These are phyloP conservation scores for Myxocyprinus asiaticus DNA, from an alignment of 2,113 vertebrate genomes.

Conservation along the genomic window DNA sequence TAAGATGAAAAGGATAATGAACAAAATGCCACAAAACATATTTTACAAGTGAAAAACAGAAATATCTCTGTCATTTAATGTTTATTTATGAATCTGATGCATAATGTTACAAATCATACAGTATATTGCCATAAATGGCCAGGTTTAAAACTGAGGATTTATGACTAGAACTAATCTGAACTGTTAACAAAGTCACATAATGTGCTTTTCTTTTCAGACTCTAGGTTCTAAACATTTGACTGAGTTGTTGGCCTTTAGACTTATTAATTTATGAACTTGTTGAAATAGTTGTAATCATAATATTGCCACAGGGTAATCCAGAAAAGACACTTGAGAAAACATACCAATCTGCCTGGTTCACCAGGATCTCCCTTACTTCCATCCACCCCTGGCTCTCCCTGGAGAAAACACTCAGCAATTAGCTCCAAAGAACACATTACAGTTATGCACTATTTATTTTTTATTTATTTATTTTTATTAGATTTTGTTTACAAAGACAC, in stretches of 20 bases:
- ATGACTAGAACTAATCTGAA: too few species aligned
- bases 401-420: constrained; percentile 29
- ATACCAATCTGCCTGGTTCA: constrained; percentile 79
- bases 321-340: too few species aligned
- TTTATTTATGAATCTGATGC: neutral
- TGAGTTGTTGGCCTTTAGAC: too few species aligned
- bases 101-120: neutral
- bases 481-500: neutral
- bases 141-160: too few species aligned
- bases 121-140: neutral
- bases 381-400: constrained; percentile 85
- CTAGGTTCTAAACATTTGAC: too few species aligned
- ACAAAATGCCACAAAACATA: neutral
- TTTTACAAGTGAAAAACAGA: neutral
- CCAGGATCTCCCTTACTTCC: constrained; percentile 77
- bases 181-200: too few species aligned
- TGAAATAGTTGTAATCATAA: too few species aligned
- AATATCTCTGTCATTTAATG: neutral
- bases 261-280: too few species aligned
- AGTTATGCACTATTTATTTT: too few species aligned
- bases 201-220: too few species aligned
- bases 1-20: neutral
- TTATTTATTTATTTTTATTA: too few species aligned
- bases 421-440: constrained; percentile 16
- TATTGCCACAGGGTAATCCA: too few species aligned